Base-by-base conservation (phyloP, 1,140 invertebrate genomes). In the Drosophila prosaltans region DNA sequence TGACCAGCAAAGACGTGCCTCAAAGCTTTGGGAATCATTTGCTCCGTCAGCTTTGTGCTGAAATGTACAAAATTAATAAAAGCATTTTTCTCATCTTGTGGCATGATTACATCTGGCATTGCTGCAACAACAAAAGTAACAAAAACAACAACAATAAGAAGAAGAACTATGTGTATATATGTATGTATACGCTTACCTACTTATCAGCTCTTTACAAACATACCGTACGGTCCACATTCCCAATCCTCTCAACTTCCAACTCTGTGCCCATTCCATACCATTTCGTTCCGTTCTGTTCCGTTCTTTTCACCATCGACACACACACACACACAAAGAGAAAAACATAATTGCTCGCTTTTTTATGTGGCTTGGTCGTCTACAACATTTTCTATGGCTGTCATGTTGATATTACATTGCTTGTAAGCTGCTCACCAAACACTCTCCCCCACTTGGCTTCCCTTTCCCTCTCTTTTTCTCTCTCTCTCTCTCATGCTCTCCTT, bases 401-500 rank as follows among this genome's bases (percentile, higher is more conserved):
- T 89, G 81, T 77, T 86, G 83, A 82, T 88, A 86, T 86, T 89
- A 86, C 83, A 88, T 74, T 45, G 83, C 76, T 88, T 88, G 80
- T 88, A 86, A 86, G 83, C 82, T 72, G 57, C 81, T 72, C 55
- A 43, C 40, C 66, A 48, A 36, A 16, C 21, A 10, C 21, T 2
- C 16, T 4, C n/a, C 43, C n/a, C 21, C 32, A 3, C 4, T 36
- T 51, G 16, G 24, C 39, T 28, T 7, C 45, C 32, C 45, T 16
- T 6, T 26, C 48, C 16, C 45, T 28, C 51, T 58, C 60, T 28
- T 2, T 24, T 28, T 24, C 36, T 45, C 58, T 61, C 32, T 51
- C 24, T 24, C 7, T 8, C 36, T 30, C 43, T 60, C 16, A 16
- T 16, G 16, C 16, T 16, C 16, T 16, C 16, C 16, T 16, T 16